These are phyloP conservation scores for Naso thynnoides DNA, from an alignment of 2,797 vertebrate genomes.

Conservation along the genomic window DNA sequence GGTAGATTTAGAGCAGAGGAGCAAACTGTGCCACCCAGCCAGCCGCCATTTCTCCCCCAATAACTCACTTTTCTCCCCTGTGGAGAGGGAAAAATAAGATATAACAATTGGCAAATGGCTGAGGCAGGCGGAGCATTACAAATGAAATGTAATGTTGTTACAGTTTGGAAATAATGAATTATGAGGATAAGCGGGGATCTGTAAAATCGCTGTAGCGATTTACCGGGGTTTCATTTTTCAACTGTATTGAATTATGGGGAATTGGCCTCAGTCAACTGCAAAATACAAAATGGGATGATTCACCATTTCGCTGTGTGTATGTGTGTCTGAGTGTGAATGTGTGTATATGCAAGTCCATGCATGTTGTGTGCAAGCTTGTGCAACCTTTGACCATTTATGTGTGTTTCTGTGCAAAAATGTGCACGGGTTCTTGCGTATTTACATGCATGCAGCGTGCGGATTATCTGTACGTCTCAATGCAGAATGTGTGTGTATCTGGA, in stretches of 20 bases:
- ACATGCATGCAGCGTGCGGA: constrained; percentile 24
- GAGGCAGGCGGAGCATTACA: constrained; percentile 80
- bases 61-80: constrained; percentile 76
- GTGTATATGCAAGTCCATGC: constrained; percentile 30
- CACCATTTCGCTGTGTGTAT: constrained; percentile 46
- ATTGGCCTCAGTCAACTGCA: constrained; percentile 83
- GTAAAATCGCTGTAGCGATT: constrained; percentile 82
- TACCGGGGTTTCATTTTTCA: constrained; percentile 82
- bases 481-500: neutral
- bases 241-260: constrained; percentile 81
- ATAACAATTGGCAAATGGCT: constrained; percentile 81
- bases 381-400: constrained; percentile 54
- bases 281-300: constrained; percentile 79
- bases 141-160: constrained; percentile 83
- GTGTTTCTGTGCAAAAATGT: constrained; percentile 45
- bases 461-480: constrained; percentile 20
- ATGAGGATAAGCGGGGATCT: constrained; percentile 81
- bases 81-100: constrained; percentile 77
- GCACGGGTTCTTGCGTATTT: constrained; percentile 31
- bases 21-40: constrained; percentile 41
- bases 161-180: constrained; percentile 83
- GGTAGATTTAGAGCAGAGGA: constrained; percentile 30
- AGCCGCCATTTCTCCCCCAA: constrained; percentile 59
- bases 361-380: constrained; percentile 40
- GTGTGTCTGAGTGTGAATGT: constrained; percentile 26